A percentile compares a stretch with the other conserved stretches of the same genome.
Conservation (phyloP, 2,113 vertebrate genomes). For the Cryptomyrus ogoouensis region DNA sequence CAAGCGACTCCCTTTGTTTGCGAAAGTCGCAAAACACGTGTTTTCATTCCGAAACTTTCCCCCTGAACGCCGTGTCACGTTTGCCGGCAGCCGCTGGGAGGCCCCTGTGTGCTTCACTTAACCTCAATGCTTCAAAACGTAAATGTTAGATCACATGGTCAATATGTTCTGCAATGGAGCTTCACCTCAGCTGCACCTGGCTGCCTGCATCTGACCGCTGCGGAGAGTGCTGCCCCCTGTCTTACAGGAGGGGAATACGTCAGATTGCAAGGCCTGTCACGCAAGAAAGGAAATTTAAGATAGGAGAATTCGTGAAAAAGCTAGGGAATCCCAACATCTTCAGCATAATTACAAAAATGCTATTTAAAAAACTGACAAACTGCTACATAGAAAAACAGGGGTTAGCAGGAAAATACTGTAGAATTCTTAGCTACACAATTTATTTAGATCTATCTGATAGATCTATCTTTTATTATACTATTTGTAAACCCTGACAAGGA, state of each 20-base stretch:
- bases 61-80: neutral
- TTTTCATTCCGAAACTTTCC: neutral
- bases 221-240: conserved; percentile 33
- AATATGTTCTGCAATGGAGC: conserved; percentile 57
- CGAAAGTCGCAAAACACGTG: neutral
- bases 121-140: conserved; percentile 57
- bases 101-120: conserved; percentile 50
- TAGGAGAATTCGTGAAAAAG: neutral
- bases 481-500: neutral
- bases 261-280: neutral
- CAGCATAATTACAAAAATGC: neutral
- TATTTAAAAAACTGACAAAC: neutral
- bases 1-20: neutral
- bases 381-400: neutral
- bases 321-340: neutral
- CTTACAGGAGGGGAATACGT: conserved; percentile 28
- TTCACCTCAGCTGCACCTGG: conserved; percentile 35
- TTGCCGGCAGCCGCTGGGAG: neutral
- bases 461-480: neutral
- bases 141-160: conserved; percentile 55
- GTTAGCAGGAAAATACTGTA: neutral
- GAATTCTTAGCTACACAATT: neutral
- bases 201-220: conserved; percentile 36
- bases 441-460: neutral
- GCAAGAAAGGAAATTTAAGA: neutral